Evolutionary conservation across 2,113 vertebrate species (phyloP).

Genomic region (Coptodon bakossiorum): DNA sequence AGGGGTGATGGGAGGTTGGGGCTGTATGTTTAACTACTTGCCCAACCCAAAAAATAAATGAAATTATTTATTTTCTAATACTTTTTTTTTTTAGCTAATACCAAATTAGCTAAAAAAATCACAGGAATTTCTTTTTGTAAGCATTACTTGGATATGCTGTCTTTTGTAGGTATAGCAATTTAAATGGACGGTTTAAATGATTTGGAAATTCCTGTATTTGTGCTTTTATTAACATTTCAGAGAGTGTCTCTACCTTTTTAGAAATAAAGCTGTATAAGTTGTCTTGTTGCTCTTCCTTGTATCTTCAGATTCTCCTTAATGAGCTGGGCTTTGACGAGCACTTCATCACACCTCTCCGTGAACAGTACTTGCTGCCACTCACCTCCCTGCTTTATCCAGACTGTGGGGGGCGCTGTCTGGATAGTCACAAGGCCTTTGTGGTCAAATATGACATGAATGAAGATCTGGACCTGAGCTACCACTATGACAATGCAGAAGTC

Average conservation of each 20-base stretch:
- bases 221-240: not conserved
- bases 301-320: slow-evolving; percentile 72
- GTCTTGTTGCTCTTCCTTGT: not conserved
- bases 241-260: not conserved
- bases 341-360: slow-evolving; percentile 82
- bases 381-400: slow-evolving; percentile 82
- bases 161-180: not conserved
- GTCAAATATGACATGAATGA: slow-evolving; percentile 83
- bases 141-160: not conserved
- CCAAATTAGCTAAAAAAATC: not conserved
- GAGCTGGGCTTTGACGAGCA: slow-evolving; percentile 88
- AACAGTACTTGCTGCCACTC: slow-evolving; percentile 80
- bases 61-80: not conserved
- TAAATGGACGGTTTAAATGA: not conserved
- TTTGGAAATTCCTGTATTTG: not conserved
- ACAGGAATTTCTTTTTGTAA: not conserved
- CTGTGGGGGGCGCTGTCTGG: slow-evolving; percentile 76
- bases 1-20: not conserved
- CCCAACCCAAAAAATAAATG: not conserved
- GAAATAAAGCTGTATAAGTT: not conserved
- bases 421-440: slow-evolving; percentile 92
- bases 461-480: slow-evolving; percentile 85
- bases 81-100: not conserved
- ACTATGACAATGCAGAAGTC: slow-evolving; percentile 93
- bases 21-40: not conserved